Evolutionary conservation across 2,113 vertebrate species (phyloP).

Genomic region (Nestor notabilis): DNA sequence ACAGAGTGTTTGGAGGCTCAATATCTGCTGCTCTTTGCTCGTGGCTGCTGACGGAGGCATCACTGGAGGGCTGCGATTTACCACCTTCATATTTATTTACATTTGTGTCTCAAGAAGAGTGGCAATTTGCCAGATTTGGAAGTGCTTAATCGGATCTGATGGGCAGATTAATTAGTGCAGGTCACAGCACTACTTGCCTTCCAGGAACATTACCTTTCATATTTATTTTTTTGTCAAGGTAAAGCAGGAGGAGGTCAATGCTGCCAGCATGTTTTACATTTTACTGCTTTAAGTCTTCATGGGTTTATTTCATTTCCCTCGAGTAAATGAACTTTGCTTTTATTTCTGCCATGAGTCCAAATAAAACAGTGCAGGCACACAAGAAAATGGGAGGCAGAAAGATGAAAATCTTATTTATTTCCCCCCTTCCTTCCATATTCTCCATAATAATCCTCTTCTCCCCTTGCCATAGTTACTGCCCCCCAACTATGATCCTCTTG

Average conservation of each 20-base stretch:
- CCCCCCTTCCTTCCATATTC: background rate
- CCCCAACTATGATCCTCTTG: background rate
- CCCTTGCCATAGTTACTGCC: background rate
- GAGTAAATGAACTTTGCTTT: slow-evolving; percentile 1
- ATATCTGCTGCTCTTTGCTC: background rate
- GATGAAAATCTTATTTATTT: background rate
- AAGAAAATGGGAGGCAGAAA: background rate
- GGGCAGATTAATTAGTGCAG: background rate
- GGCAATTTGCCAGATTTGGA: slow-evolving; percentile 56
- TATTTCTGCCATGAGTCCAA: background rate
- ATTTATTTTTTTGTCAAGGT: slow-evolving; percentile 38
- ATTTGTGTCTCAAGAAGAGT: slow-evolving; percentile 24
- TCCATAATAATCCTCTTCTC: background rate
- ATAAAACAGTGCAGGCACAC: background rate
- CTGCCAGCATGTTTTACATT: slow-evolving; percentile 1
- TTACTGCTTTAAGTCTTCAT: slow-evolving; percentile 28
- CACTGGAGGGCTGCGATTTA: background rate
- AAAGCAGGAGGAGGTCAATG: slow-evolving; percentile 44
- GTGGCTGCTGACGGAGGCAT: background rate
- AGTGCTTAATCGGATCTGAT: slow-evolving; percentile 47
- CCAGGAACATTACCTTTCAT: slow-evolving; percentile 16
- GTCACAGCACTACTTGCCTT: background rate
- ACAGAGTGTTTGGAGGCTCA: background rate
- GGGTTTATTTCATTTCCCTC: background rate
- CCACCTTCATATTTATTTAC: slow-evolving; percentile 19